Evolutionary conservation across 2,113 vertebrate species (phyloP).

Genomic region (Cervus canadensis): DNA sequence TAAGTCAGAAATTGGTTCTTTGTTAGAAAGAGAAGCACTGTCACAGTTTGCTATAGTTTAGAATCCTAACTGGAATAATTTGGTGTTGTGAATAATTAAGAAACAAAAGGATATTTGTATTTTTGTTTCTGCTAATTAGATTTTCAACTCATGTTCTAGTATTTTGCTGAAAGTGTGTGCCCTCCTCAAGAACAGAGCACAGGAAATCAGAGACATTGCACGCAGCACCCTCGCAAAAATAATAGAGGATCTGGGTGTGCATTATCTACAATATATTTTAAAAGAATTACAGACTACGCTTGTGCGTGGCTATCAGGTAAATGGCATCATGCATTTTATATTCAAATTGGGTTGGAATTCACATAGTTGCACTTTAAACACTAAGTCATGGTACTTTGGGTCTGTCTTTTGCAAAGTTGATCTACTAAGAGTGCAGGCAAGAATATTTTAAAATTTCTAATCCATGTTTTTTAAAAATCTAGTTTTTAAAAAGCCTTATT

Average conservation of each 20-base stretch:
- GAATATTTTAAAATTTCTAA: background rate
- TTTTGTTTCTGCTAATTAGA: background rate
- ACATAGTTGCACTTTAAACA: background rate
- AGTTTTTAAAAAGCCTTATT: background rate
- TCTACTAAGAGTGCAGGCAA: background rate
- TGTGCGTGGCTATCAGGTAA: conserved; percentile 96
- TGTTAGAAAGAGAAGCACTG: background rate
- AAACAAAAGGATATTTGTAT: background rate
- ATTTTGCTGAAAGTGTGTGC: conserved; percentile 94
- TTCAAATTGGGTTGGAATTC: background rate
- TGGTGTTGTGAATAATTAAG: background rate
- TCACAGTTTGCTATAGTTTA: background rate
- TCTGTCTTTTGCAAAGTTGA: background rate
- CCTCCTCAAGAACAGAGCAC: conserved; percentile 92
- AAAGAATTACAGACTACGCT: conserved; percentile 91
- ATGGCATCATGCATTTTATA: background rate
- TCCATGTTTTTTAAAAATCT: background rate
- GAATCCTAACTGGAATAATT: background rate
- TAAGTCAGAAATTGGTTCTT: background rate
- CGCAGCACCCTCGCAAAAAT: conserved; percentile 94
- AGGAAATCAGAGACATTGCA: conserved; percentile 94
- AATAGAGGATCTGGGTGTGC: conserved; percentile 88
- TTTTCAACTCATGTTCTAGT: conserved; percentile 75
- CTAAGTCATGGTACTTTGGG: background rate
- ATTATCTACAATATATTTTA: conserved; percentile 91